Evolutionary conservation across 2,797 vertebrate genomes (phyloP).

Genomic region (Scarus forsteni): DNA sequence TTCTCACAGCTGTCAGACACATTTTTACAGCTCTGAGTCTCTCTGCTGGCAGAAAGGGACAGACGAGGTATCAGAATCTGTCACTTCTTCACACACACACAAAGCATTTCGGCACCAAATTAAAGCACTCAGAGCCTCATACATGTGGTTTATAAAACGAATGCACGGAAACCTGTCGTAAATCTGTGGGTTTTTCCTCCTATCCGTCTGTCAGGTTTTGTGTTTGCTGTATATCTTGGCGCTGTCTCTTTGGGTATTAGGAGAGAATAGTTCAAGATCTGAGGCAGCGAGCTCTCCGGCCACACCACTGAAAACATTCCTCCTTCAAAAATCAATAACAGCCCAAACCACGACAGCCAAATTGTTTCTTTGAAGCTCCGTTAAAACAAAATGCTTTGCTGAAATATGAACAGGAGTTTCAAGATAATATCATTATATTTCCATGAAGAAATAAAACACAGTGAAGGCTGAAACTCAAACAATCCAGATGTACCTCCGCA

Average conservation of each 20-base stretch:
- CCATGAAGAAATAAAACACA: constrained; percentile 5
- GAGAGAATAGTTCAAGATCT: constrained; percentile 29
- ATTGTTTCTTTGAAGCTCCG: constrained; percentile 52
- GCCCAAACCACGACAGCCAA: constrained; percentile 15
- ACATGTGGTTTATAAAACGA: constrained; percentile 5
- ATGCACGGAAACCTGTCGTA: neutral
- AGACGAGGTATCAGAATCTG: constrained; percentile 28
- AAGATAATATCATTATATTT: constrained; percentile 15
- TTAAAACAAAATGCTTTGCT: constrained; percentile 40
- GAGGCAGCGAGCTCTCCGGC: constrained; percentile 28
- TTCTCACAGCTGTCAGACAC: constrained; percentile 60
- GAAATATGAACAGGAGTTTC: constrained; percentile 15
- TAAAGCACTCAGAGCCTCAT: constrained; percentile 38
- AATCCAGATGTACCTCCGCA: constrained; percentile 42
- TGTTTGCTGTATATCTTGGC: constrained; percentile 15
- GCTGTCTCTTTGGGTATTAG: constrained; percentile 19
- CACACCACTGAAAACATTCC: constrained; percentile 54
- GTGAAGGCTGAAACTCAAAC: constrained; percentile 18
- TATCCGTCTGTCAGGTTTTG: constrained; percentile 21
- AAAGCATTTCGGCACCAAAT: constrained; percentile 15
- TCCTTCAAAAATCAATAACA: constrained; percentile 28
- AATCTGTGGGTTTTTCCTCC: constrained; percentile 1
- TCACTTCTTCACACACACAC: constrained; percentile 15
- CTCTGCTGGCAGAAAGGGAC: constrained; percentile 12
- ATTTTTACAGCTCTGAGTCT: constrained; percentile 52